phyloP scores from a whole-genome alignment of 2,888 invertebrate species.

The Drosophila quinaria region DNA sequence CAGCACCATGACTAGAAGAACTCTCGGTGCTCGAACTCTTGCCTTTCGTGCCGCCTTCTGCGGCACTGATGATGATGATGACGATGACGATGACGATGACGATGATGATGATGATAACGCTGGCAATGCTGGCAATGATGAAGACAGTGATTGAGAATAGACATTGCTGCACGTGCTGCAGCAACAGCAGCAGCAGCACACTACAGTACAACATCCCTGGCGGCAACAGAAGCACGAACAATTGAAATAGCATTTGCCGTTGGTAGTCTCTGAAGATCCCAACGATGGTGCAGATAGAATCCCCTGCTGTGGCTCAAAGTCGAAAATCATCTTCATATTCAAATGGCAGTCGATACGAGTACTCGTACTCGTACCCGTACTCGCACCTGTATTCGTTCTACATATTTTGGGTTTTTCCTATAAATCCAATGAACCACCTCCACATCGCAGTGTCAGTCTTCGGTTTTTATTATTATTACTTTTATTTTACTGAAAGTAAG shows the following conservation, averaged over 20 bases:
- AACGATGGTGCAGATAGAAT: background rate
- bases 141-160: constrained; percentile 4
- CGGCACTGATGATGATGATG: background rate
- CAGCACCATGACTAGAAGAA: constrained; percentile 33
- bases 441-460: background rate
- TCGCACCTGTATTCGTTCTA: background rate
- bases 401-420: background rate
- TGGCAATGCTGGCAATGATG: background rate
- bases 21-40: constrained; percentile 21
- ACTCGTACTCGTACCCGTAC: background rate
- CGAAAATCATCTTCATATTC: constrained; percentile 47
- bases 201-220: constrained; percentile 68
- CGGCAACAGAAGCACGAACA: constrained; percentile 68
- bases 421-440: background rate
- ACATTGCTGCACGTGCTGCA: constrained; percentile 22
- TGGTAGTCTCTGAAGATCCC: background rate
- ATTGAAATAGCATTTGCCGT: constrained; percentile 60
- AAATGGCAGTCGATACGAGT: background rate
- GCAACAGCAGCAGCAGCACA: constrained; percentile 55
- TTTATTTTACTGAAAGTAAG: constrained; percentile 6
- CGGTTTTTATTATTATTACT: background rate
- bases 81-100: background rate
- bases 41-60: constrained; percentile 24
- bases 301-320: constrained; percentile 36
- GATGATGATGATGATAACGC: background rate